These are phyloP conservation scores for Knipowitschia caucasica DNA, from an alignment of 2,797 vertebrate genomes.

Conservation along the genomic window DNA sequence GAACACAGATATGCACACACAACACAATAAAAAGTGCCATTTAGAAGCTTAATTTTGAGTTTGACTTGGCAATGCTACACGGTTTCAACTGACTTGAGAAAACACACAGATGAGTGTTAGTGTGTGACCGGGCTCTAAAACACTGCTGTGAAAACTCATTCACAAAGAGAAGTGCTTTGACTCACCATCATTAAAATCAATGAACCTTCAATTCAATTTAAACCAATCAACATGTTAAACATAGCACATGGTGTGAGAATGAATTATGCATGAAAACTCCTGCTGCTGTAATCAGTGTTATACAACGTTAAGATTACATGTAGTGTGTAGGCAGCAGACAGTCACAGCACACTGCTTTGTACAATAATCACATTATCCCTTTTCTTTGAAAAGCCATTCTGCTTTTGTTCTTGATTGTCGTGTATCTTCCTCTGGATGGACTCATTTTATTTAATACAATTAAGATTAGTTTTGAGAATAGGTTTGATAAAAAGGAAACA, in stretches of 20 bases:
- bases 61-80: constrained; percentile 20
- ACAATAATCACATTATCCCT: constrained; percentile 19
- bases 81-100: constrained; percentile 26
- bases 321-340: background rate
- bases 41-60: constrained; percentile 14
- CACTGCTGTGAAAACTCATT: constrained; percentile 4
- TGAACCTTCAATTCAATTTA: constrained; percentile 24
- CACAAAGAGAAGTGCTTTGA: constrained; percentile 14
- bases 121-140: constrained; percentile 31
- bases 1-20: background rate
- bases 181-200: constrained; percentile 17
- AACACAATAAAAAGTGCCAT: background rate
- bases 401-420: background rate
- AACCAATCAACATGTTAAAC: constrained; percentile 13
- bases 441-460: background rate
- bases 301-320: constrained; percentile 18
- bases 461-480: background rate
- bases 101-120: constrained; percentile 30
- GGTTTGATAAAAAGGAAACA: background rate
- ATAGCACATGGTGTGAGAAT: constrained; percentile 3
- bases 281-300: background rate
- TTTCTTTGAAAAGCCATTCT: background rate
- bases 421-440: background rate
- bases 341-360: background rate
- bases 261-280: constrained; percentile 30